Percentiles rank a stretch among this genome's conserved stretches.
phyloP scores from a whole-genome alignment of 2,888 invertebrate species.

The Catocala nupta region DNA sequence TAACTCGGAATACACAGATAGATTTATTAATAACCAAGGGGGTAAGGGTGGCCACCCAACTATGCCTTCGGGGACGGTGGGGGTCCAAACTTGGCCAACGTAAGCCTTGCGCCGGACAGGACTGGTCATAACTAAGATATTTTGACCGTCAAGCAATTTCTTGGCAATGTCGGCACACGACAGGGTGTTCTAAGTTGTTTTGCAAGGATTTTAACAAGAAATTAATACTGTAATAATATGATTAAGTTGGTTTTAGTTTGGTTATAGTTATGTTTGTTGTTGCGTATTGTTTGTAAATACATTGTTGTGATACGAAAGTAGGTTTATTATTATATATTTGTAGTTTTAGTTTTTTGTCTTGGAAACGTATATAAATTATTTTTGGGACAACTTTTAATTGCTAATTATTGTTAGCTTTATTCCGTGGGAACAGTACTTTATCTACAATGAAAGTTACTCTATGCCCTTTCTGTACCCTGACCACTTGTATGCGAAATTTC shows the following conservation, averaged over 20 bases:
- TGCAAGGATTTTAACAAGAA: slow-evolving; percentile 63
- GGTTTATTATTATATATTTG: no score
- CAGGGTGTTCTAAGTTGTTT: slow-evolving; percentile 73
- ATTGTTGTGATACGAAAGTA: background rate
- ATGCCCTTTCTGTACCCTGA: no score
- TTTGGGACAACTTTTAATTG: no score
- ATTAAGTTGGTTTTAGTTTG: slow-evolving; percentile 54
- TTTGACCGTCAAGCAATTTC: slow-evolving; percentile 87
- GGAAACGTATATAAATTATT: no score
- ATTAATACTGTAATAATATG: slow-evolving; percentile 72
- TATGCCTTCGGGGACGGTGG: slow-evolving; percentile 71
- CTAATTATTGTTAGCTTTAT: no score
- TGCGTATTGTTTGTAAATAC: slow-evolving; percentile 2
- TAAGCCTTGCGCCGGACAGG: slow-evolving; percentile 85
- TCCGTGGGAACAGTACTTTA: no score
- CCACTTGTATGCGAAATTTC: no score
- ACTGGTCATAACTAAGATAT: slow-evolving; percentile 87
- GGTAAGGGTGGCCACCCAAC: slow-evolving; percentile 61
- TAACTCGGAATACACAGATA: slow-evolving; percentile 82
- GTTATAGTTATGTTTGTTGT: slow-evolving; percentile 35
- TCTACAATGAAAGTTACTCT: no score
- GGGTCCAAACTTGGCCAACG: slow-evolving; percentile 81
- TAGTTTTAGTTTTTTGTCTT: no score
- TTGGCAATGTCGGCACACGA: slow-evolving; percentile 75
- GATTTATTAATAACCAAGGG: slow-evolving; percentile 84